Evolutionary conservation across 2,888 invertebrate species (phyloP).

Genomic region (Torymus tubicola): DNA sequence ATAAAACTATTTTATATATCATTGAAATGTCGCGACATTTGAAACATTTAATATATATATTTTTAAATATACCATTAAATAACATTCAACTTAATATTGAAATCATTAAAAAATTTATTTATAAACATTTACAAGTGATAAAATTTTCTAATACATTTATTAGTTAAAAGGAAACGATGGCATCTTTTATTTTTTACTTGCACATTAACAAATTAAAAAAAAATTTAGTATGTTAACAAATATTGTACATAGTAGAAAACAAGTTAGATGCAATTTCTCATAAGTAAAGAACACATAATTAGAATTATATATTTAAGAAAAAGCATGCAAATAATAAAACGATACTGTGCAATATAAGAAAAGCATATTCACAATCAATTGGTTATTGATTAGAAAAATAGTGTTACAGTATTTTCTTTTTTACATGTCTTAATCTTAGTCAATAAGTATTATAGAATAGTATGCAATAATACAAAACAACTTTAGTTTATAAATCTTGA

Average conservation of each 20-base stretch:
- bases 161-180: neutral
- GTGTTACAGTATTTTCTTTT: neutral
- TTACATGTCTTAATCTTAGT: neutral
- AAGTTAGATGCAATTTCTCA: neutral
- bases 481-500: slow-evolving; percentile 16
- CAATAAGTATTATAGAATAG: neutral
- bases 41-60: too few relatives aligned
- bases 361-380: neutral
- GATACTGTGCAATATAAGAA: neutral
- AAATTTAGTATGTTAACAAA: too few relatives aligned
- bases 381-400: too few relatives aligned
- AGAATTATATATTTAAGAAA: neutral
- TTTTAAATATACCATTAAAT: too few relatives aligned
- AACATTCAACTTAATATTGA: too few relatives aligned
- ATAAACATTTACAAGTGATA: slow-evolving; percentile 4
- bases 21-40: too few relatives aligned
- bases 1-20: too few relatives aligned
- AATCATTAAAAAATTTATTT: slow-evolving; percentile 14
- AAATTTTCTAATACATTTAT: slow-evolving; percentile 25
- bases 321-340: slow-evolving; percentile 10
- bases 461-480: neutral
- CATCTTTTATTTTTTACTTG: too few relatives aligned
- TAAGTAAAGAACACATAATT: neutral
- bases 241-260: neutral
- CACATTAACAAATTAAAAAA: too few relatives aligned